Conservation (phyloP, 2,888 invertebrate genomes). For the Panorpa germanica region DNA sequence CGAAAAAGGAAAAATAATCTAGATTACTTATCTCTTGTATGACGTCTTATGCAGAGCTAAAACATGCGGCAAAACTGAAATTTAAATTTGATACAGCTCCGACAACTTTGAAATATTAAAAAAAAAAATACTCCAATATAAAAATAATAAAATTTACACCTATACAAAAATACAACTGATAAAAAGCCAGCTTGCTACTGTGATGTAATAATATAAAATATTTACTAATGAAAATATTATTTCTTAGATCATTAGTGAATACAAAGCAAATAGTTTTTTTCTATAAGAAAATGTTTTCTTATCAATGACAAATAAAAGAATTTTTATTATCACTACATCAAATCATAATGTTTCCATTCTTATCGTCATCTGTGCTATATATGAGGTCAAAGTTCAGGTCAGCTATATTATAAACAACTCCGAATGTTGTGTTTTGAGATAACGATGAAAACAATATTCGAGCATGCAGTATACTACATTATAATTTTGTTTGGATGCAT, state of each 20-base stretch:
- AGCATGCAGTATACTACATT: too few species aligned
- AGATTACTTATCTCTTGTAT: too few species aligned
- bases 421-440: too few species aligned
- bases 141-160: constrained; percentile 7
- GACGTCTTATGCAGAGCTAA: too few species aligned
- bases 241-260: constrained; percentile 1
- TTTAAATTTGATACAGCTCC: constrained; percentile 2
- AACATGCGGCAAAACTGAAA: too few species aligned
- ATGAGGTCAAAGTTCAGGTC: background rate
- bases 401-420: too few species aligned
- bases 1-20: too few species aligned
- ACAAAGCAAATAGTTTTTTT: background rate
- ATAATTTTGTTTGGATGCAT: too few species aligned
- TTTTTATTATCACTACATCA: background rate
- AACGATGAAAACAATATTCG: too few species aligned
- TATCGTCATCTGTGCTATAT: background rate
- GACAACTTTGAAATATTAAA: constrained; percentile 3
- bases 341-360: constrained; percentile 1
- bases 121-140: constrained; percentile 5
- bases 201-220: constrained; percentile 1
- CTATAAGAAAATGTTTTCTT: background rate
- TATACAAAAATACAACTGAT: constrained; percentile 2
- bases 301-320: background rate
- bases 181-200: background rate
- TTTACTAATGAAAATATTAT: background rate